phyloP scores from a whole-genome alignment of 2,888 invertebrate genomes.

The Nowickia ferox region DNA sequence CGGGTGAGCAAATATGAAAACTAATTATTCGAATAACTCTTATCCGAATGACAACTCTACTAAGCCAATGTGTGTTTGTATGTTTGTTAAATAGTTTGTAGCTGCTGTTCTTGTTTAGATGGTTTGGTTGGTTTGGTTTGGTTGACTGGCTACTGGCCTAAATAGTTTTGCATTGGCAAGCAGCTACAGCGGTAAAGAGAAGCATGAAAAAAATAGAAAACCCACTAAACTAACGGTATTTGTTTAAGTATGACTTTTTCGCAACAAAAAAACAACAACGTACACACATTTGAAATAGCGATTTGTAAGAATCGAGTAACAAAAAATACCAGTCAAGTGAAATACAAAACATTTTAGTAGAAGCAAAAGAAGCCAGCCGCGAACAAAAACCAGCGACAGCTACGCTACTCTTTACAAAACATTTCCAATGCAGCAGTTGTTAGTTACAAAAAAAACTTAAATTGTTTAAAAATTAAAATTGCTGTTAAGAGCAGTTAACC shows the following conservation, averaged over 20 bases:
- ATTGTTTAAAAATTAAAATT: constrained; percentile 31
- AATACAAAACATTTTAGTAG: constrained; percentile 16
- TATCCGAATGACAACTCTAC: no score
- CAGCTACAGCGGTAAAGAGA: constrained; percentile 35
- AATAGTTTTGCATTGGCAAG: constrained; percentile 75
- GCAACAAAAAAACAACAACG: constrained; percentile 5
- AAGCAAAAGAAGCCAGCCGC: constrained; percentile 23
- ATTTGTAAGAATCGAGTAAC: constrained; percentile 37
- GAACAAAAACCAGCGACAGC: constrained; percentile 31
- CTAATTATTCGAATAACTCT: no score
- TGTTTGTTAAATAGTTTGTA: constrained; percentile 1
- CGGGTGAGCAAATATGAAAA: no score
- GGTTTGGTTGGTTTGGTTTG: constrained; percentile 53
- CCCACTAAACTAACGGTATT: constrained; percentile 69
- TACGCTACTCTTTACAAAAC: constrained; percentile 24
- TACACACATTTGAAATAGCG: constrained; percentile 28
- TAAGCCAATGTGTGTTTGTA: not conserved
- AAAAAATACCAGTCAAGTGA: constrained; percentile 32
- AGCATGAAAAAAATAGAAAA: constrained; percentile 21
- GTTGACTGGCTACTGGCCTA: constrained; percentile 77
- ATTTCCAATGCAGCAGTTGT: constrained; percentile 57
- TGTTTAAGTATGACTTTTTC: constrained; percentile 68
- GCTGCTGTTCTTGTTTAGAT: constrained; percentile 37
- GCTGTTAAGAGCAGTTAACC: constrained; percentile 76
- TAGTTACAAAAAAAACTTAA: constrained; percentile 39